A percentile compares a stretch with the other conserved stretches of the same genome.
Evolutionary conservation across 2,113 vertebrate species (phyloP).

Genomic region (Ariopsis seemanni): DNA sequence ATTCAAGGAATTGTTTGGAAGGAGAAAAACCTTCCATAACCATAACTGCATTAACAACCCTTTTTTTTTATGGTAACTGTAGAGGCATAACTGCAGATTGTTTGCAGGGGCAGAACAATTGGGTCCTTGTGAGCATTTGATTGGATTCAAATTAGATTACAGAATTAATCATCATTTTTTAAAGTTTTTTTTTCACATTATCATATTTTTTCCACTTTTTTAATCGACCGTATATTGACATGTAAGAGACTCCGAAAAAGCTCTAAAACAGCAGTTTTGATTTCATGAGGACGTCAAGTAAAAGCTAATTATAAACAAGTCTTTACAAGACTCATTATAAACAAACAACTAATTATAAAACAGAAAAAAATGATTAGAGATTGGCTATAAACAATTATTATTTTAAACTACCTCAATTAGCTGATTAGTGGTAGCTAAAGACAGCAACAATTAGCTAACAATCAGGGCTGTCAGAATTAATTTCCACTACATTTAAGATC

Average conservation of each 20-base stretch:
- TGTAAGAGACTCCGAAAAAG: not conserved
- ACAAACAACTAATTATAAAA: not conserved
- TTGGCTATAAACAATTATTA: not conserved
- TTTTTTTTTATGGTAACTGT: not conserved
- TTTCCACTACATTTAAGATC: not conserved
- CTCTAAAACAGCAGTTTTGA: not conserved
- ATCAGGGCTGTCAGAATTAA: not conserved
- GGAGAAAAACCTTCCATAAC: not conserved
- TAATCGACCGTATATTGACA: not conserved
- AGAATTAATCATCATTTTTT: too few relatives aligned
- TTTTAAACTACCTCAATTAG: not conserved
- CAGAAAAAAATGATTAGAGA: not conserved
- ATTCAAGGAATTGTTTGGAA: not conserved
- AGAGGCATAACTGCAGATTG: not conserved
- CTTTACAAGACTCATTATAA: not conserved
- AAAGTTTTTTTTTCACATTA: not conserved
- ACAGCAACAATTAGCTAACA: not conserved
- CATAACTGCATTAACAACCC: not conserved
- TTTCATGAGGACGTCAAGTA: not conserved
- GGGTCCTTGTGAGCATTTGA: too few relatives aligned
- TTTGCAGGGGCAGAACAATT: too few relatives aligned
- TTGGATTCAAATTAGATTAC: too few relatives aligned
- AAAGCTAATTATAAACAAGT: not conserved
- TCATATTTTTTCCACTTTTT: not conserved
- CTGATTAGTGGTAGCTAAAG: not conserved